Percentiles rank a stretch among this genome's conserved stretches.
Conservation (phyloP, 2,113 vertebrate genomes). For the Passerina amoena region DNA sequence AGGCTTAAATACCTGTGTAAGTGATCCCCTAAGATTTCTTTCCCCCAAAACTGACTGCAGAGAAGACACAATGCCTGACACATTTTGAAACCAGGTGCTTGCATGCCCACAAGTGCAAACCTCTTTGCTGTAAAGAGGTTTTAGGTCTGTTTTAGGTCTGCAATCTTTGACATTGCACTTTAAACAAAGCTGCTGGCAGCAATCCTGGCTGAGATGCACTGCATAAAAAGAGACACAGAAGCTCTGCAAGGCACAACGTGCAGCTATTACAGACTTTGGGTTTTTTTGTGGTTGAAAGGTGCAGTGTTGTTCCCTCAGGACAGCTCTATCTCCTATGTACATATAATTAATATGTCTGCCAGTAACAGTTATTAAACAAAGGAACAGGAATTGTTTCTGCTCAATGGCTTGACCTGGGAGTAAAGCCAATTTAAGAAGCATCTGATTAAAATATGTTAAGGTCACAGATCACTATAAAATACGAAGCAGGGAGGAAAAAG, state of each 20-base stretch:
- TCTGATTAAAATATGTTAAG: constrained; percentile 62
- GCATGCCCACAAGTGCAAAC: not conserved
- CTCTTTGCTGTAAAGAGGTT: not conserved
- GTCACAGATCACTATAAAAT: constrained; percentile 69
- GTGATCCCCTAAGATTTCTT: not conserved
- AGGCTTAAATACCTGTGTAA: not conserved
- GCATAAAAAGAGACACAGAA: not conserved
- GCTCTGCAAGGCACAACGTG: not conserved
- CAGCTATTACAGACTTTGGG: not conserved
- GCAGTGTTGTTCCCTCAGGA: constrained; percentile 21
- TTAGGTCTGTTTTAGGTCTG: not conserved
- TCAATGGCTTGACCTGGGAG: constrained; percentile 57
- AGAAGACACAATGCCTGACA: not conserved
- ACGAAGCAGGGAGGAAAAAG: constrained; percentile 47
- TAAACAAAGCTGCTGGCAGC: not conserved
- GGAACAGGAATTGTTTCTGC: constrained; percentile 55
- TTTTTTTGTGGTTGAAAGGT: not conserved
- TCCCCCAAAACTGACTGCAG: not conserved
- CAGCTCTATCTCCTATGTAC: constrained; percentile 46
- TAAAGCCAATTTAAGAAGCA: constrained; percentile 62
- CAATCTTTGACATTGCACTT: not conserved
- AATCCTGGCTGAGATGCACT: not conserved
- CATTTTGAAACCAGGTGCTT: not conserved
- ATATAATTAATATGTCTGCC: constrained; percentile 70
- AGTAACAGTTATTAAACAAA: constrained; percentile 62